Base-by-base conservation (phyloP, 2,797 vertebrate genomes). In the Galagoides demidoff region DNA sequence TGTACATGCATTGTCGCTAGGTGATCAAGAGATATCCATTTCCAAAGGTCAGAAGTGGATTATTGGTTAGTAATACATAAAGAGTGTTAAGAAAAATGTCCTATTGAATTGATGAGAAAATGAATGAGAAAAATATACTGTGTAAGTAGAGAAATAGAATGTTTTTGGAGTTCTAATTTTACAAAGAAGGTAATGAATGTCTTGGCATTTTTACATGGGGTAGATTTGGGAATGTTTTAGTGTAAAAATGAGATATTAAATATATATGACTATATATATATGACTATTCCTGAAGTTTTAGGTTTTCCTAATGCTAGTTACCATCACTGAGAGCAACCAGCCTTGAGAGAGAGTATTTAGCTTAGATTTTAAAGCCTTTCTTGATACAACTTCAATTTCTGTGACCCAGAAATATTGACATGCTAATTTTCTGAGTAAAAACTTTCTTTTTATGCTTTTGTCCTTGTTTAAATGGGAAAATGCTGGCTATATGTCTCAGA, bases 391-490 rank as follows among this genome's bases (percentile, higher is more conserved):
- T 95, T 95, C 55, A 88, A 88, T 95, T 93, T 93, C 92, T 95
- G 10, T 95, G 92, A 96, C 90, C 76, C 82, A 84, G 91, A 96
- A 97, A 95, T 96, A 97, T 93, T 34, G 94, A 90, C 3, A 29
- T 78, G n/a, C 89, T 91, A 83, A 92, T 96, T 94, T 93, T 94
- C 83, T 95, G 49, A 95, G 73, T 96, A 90, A 97, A 95, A 74
- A 77, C 23, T 93, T 97, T 95, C 78, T 94, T 88, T 81, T 97
- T 94, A 95, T 96, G 83, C 61, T 95, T 97, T 97, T 94, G 92
- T 85, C 70, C 74, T 98, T 98, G 71, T 76, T 96, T 96, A 97
- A 97, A 97, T 93, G 95, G 96, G 90, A 95, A 96, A 96, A 92
- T 95, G 96, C 87, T 94, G 39, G 90, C 63, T 82, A 73, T 95